Evolutionary conservation across 2,797 vertebrate species (phyloP), one percentile per base, ranked within the genome.

Genomic region (Phrynocephalus vlangalii): DNA sequence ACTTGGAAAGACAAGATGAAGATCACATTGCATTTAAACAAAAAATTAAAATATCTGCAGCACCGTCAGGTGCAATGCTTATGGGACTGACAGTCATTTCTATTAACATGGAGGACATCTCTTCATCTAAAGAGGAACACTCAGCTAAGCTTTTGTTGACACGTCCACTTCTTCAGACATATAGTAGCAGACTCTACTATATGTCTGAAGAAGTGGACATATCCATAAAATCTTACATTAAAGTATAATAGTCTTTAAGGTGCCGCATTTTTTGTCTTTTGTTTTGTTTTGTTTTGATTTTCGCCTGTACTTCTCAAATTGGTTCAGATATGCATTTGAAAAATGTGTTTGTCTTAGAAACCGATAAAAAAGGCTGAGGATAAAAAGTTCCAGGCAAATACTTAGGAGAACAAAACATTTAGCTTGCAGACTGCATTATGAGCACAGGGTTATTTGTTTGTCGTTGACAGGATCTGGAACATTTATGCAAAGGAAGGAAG

Each of bases 371-470:
- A 44, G 5, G 20, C 7, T 50, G 24, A 75, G 82, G 56, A 84
- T 1, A 0, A 44, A 86, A 87, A 81, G 24, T 33, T 85, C 44
- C 60, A 76, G 48, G 56, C 44, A 87, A 56, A 76, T 52, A 79
- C 8, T 84, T 85, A 68, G 22, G 73, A 8, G 72, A 84, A 71
- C 0, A 0, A 76, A 72, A 75, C 48, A 16, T 86, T 6, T 2
- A 63, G 56, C 11, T 67, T 87, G 7, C 13, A 16, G 24, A 16
- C 63, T 87, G 38, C 7, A 86, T 50, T 44, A 33, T 20, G 28
- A 20, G 16, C 26, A 48, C 78, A 79, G 33, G 22, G 38, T 48
- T 79, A 38, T 84, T 88, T 88, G 75, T 88, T 24, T 66, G 16
- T 75, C 38, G 70, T 6, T 89, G 79, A 86, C 66, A 77, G 9